phyloP scores from a whole-genome alignment of 2,113 vertebrate genomes.

The Syrmaticus mikado region DNA sequence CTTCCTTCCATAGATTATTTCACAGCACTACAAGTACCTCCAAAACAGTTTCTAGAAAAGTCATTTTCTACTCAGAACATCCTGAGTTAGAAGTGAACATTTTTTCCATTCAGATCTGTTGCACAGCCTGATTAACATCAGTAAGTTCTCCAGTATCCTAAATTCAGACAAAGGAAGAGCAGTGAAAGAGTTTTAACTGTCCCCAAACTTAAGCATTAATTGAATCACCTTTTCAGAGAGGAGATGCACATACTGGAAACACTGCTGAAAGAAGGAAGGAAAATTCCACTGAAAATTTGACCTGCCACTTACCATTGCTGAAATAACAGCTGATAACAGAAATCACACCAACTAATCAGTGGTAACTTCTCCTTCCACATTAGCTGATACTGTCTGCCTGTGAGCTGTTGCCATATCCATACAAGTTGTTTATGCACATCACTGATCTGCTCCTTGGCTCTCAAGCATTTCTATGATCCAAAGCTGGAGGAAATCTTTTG shows the following conservation, averaged over 20 bases:
- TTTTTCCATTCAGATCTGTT: not conserved
- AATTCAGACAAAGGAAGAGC: not conserved
- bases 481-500: not conserved
- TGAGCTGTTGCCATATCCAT: not conserved
- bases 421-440: not conserved
- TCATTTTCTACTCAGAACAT: not conserved
- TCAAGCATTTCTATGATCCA: not conserved
- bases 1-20: not conserved
- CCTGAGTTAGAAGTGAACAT: not conserved
- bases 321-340: slow-evolving; percentile 34
- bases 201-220: not conserved
- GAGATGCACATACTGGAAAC: not conserved
- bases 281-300: slow-evolving; percentile 66
- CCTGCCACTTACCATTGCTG: slow-evolving; percentile 38
- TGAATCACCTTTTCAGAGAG: not conserved
- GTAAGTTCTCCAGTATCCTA: not conserved
- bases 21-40: not conserved
- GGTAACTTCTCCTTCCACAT: slow-evolving; percentile 17
- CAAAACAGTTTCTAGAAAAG: not conserved
- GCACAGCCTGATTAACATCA: not conserved
- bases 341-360: slow-evolving; percentile 25
- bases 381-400: not conserved
- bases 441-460: not conserved
- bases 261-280: slow-evolving; percentile 47
- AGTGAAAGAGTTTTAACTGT: not conserved